Base-by-base conservation (phyloP, 2,888 invertebrate species). In the Leptinotarsa juncta region DNA sequence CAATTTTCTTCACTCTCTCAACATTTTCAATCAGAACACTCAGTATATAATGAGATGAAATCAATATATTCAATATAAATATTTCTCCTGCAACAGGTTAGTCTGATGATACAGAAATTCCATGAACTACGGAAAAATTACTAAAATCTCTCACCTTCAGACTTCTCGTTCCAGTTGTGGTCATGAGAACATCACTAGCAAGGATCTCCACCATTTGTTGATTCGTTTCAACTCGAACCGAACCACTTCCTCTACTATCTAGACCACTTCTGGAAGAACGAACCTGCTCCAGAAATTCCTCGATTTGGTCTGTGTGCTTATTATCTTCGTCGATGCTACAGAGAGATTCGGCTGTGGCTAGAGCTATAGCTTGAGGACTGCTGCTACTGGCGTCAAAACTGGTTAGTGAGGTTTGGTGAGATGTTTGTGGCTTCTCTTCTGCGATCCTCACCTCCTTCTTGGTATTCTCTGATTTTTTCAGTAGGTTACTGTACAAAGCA, bases 261-360 rank as follows among this genome's bases (percentile, higher is more conserved):
- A 79, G 86, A 75, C 78, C 77, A 32, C 87, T 84, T 23, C 88
- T 85, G 14, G 87, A 88, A 48, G 88, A 89, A 76, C 89, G 89
- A 1, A 91, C 89, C 80, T 90, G 90, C 14, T 89, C 88, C 16
- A 94, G 86, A 55, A 95, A 90, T 55, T 90, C 88, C 15, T 92
- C 90, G 67, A 95, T 93, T 83, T 94, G 93, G 77, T 92, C 91
- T 0, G 94, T 94, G 82, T 95, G 94, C 81, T 94, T 94, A 83
- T 94, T 92, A 75, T 94, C 94, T 82, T 94, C 94, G 84, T 95
- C 95, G 68, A 95, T 91, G 26, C 92, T 93, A 83, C 95, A 95
- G 16, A 95, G 89, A 0, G 94, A 93, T 86, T 96, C 95, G 0
- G 94, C 94, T 10, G 94, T 87, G 0, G 94, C 93, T n/a, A 93